Conservation (phyloP, 2,797 vertebrate species). For the Pipistrellus kuhlii region DNA sequence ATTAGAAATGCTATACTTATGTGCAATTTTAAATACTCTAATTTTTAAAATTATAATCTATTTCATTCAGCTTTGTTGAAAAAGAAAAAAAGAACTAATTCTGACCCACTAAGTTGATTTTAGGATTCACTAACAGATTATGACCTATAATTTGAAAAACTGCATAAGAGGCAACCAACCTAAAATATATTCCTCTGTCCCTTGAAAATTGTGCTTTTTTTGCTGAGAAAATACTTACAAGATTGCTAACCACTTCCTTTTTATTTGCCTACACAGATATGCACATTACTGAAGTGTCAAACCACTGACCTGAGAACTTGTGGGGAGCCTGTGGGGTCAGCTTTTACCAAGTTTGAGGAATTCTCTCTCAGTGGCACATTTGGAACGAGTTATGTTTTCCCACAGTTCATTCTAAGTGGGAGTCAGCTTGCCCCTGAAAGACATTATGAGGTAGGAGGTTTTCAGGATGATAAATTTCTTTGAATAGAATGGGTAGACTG, state of each 20-base stretch:
- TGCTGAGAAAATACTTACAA: not conserved
- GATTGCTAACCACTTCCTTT: not conserved
- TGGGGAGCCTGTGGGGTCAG: slow-evolving; percentile 52
- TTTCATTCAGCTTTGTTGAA: not conserved
- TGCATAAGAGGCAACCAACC: not conserved
- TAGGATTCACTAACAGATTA: not conserved
- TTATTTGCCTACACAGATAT: slow-evolving; percentile 52
- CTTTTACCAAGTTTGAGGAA: slow-evolving; percentile 77
- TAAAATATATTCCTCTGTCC: not conserved
- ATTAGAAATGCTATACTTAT: not conserved
- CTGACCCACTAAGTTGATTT: not conserved
- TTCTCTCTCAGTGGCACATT: slow-evolving; percentile 81
- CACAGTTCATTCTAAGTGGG: slow-evolving; percentile 74
- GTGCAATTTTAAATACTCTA: not conserved
- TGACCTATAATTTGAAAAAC: not conserved
- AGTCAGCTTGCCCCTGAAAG: slow-evolving; percentile 72
- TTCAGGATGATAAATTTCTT: not conserved
- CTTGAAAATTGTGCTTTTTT: not conserved
- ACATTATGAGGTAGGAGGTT: slow-evolving; percentile 72
- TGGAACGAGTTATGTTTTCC: slow-evolving; percentile 68
- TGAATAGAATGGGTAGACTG: not conserved
- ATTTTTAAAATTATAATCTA: slow-evolving; percentile 16
- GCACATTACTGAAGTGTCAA: slow-evolving; percentile 74
- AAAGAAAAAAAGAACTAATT: not conserved
- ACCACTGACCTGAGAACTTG: slow-evolving; percentile 52